Base-by-base conservation (phyloP, 2,888 invertebrate genomes). In the Hipparchia semele region DNA sequence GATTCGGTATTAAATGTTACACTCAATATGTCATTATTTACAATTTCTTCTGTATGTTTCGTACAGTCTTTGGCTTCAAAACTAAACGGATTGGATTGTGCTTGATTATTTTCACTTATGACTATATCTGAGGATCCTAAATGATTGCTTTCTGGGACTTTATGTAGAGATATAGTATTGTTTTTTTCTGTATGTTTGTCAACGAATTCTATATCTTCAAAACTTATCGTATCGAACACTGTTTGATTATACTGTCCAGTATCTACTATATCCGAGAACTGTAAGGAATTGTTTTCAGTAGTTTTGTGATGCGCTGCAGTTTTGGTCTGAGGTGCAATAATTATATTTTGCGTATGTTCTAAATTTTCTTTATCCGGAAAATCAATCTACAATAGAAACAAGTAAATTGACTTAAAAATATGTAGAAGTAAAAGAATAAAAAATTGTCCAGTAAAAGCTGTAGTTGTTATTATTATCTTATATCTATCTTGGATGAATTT, bases 221-320 rank as follows among this genome's bases (percentile, higher is more conserved):
- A 76, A 70, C 73, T 76, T 51, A 72, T 56, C 9, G 73, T 66
- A 72, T 73, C 75, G 46, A 71, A 73, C 60, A 78, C 65, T 53
- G 9, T 60, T 49, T 49, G 12, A 71, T 73, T 66, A 62, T 79
- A 76, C 64, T 76, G 73, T 46, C 78, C 77, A 39, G 86, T 71
- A 75, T 87, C 85, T 70, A 83, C 83, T 73, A 87, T 83, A 23
- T 83, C 83, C 60, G 87, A 87, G 61, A 81, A 82, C 2, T 82
- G 85, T 68, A 86, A 54, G 70, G 84, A 86, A 46, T 77, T 79
- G 72, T 75, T 75, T 53, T 76, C 76, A 56, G 75, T 58, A 53
- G 58, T 23, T 53, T 12, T 72, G 6, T 23, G 9, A 10, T 51
- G 23, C 51, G 6, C 13, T 49, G 10, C 7, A 46, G 9, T 33